These are phyloP conservation scores for Betta splendens DNA, from an alignment of 2,797 vertebrate genomes.

Conservation along the genomic window DNA sequence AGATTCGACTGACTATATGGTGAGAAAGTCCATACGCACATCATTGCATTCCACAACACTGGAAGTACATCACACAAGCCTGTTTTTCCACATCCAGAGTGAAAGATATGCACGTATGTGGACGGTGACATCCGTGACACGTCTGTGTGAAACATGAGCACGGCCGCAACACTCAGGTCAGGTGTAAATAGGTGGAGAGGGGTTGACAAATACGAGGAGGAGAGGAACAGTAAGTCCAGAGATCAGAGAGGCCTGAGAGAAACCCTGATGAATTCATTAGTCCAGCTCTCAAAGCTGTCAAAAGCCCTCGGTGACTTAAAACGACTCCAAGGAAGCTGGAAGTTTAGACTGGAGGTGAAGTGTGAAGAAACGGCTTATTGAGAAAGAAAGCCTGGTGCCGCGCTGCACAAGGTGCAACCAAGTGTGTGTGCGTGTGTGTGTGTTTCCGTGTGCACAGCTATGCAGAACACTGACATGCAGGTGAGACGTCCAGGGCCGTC, in stretches of 20 bases:
- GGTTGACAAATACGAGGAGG: constrained; percentile 8
- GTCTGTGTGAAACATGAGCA: constrained; percentile 60
- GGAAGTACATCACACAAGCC: constrained; percentile 7
- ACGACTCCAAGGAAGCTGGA: constrained; percentile 12
- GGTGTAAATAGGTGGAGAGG: constrained; percentile 24
- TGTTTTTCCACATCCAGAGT: background rate
- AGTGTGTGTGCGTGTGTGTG: constrained; percentile 2
- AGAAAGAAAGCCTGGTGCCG: background rate
- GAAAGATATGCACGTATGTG: constrained; percentile 22
- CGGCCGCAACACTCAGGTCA: constrained; percentile 38
- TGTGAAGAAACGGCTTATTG: background rate
- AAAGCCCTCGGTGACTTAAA: constrained; percentile 27
- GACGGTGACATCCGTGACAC: constrained; percentile 46
- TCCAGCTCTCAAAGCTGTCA: constrained; percentile 62
- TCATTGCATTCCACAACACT: constrained; percentile 4
- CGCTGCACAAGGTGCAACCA: background rate
- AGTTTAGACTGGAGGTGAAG: constrained; percentile 12
- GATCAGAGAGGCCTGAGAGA: constrained; percentile 55
- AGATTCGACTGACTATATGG: background rate
- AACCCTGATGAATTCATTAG: constrained; percentile 67
- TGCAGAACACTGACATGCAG: constrained; percentile 54
- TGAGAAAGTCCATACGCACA: background rate
- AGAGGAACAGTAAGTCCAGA: constrained; percentile 42
- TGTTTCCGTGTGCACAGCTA: constrained; percentile 1
- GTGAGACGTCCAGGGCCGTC: constrained; percentile 65